Percentiles rank a stretch among this genome's conserved stretches.
These are phyloP conservation scores for Chaetogeoica ovagalla DNA, from an alignment of 2,888 invertebrate genomes.

Conservation along the genomic window DNA sequence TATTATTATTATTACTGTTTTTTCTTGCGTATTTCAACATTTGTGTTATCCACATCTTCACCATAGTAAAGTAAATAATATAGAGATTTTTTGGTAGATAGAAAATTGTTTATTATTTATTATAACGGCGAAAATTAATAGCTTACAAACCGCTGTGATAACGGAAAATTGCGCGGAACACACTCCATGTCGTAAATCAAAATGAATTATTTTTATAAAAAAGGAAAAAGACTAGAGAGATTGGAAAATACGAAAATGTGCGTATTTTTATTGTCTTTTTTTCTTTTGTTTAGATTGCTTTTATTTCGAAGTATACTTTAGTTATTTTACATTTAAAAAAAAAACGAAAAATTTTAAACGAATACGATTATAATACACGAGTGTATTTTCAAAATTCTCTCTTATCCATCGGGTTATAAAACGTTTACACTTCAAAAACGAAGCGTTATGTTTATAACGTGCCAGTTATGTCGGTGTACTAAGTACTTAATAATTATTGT, in stretches of 20 bases:
- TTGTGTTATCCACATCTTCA: slow-evolving; percentile 1
- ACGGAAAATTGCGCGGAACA: slow-evolving; percentile 23
- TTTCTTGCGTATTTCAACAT: not conserved
- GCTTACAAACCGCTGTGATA: slow-evolving; percentile 35
- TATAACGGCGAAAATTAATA: slow-evolving; percentile 44
- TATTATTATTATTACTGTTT: not conserved
- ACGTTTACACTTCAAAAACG: too few relatives aligned
- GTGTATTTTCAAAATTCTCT: too few relatives aligned
- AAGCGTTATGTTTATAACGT: too few relatives aligned
- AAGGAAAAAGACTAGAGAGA: slow-evolving; percentile 22
- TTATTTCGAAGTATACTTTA: slow-evolving; percentile 1
- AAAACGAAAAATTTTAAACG: not conserved
- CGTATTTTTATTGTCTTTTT: not conserved
- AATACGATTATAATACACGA: not conserved
- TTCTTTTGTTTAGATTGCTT: slow-evolving; percentile 5
- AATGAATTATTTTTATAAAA: slow-evolving; percentile 47
- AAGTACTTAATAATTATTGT: too few relatives aligned
- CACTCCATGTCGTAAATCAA: slow-evolving; percentile 42
- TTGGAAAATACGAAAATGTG: not conserved
- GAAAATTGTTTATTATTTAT: slow-evolving; percentile 48
- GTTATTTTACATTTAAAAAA: slow-evolving; percentile 21
- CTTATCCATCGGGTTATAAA: too few relatives aligned
- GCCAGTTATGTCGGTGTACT: too few relatives aligned
- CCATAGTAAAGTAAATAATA: not conserved
- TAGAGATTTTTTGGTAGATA: slow-evolving; percentile 16